These are phyloP conservation scores for Salvelinus alpinus DNA, from an alignment of 2,113 vertebrate species.

Conservation along the genomic window DNA sequence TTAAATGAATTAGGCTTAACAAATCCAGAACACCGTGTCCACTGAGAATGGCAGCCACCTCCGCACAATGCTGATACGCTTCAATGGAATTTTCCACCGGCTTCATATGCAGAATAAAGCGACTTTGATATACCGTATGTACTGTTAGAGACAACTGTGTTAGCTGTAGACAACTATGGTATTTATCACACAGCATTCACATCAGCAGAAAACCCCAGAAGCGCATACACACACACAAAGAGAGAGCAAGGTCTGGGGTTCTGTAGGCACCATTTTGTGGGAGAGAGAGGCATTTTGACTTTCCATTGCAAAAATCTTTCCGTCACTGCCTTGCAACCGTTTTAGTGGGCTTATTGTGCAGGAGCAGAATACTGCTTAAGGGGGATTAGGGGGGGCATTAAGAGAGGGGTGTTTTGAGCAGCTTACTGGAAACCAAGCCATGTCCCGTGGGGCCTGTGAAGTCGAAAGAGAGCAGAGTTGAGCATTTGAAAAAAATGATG, in stretches of 20 bases:
- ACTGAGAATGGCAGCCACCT: neutral
- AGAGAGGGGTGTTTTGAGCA: slow-evolving; percentile 9
- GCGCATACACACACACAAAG: no score
- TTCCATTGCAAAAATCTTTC: no score
- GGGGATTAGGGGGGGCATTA: neutral
- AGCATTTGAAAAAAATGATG: neutral
- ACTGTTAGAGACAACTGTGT: neutral
- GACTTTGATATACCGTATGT: no score
- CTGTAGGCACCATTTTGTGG: no score
- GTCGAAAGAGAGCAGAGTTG: slow-evolving; percentile 20
- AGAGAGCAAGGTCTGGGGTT: no score
- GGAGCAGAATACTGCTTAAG: neutral
- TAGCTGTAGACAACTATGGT: neutral
- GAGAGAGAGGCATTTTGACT: no score
- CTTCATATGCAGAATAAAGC: neutral
- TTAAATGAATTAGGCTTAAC: neutral
- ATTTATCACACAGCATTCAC: no score
- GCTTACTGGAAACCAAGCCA: slow-evolving; percentile 85
- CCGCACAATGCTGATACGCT: neutral
- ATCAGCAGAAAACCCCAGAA: no score
- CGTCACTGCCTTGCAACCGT: no score
- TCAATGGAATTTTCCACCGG: neutral
- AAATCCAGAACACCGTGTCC: neutral
- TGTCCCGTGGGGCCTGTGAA: slow-evolving; percentile 75
- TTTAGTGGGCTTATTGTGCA: no score